These are phyloP conservation scores for Carterocephalus palaemon DNA, from an alignment of 2,888 invertebrate species.

Conservation along the genomic window DNA sequence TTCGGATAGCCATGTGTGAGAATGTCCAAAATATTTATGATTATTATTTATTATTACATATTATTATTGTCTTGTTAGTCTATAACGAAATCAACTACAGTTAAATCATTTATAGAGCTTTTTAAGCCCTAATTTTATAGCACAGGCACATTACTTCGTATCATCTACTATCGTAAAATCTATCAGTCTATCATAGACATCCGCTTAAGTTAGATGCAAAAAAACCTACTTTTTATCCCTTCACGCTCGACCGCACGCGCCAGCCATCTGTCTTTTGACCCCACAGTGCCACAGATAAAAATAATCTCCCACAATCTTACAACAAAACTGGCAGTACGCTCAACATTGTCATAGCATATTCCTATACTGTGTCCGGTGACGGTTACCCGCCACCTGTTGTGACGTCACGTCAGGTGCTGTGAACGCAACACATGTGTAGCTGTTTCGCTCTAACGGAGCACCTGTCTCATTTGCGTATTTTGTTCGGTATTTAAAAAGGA, in stretches of 20 bases:
- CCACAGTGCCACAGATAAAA: conserved; percentile 15
- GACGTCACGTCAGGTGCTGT: conserved; percentile 50
- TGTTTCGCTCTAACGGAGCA: conserved; percentile 33
- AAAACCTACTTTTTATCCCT: conserved; percentile 29
- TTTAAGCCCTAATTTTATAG: too few relatives aligned
- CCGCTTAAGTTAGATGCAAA: conserved; percentile 11
- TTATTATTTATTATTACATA: too few relatives aligned
- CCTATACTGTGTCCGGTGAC: conserved; percentile 42
- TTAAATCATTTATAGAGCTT: too few relatives aligned
- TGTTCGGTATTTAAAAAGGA: conserved; percentile 7
- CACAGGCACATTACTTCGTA: too few relatives aligned
- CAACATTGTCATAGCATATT: conserved; percentile 1
- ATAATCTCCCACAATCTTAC: conserved; percentile 5
- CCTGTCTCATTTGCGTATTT: conserved; percentile 25
- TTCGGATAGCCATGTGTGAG: too few relatives aligned
- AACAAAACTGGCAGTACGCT: conserved; percentile 22
- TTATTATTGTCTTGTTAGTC: too few relatives aligned
- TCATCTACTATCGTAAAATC: not conserved
- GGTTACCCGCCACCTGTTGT: conserved; percentile 51
- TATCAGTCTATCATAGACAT: conserved; percentile 7
- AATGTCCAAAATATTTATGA: too few relatives aligned
- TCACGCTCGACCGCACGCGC: conserved; percentile 50
- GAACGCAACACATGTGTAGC: conserved; percentile 26
- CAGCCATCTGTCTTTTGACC: conserved; percentile 41
- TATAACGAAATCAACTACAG: too few relatives aligned